Evolutionary conservation across 2,797 vertebrate genomes (phyloP).

Genomic region (Smutsia temminckii): DNA sequence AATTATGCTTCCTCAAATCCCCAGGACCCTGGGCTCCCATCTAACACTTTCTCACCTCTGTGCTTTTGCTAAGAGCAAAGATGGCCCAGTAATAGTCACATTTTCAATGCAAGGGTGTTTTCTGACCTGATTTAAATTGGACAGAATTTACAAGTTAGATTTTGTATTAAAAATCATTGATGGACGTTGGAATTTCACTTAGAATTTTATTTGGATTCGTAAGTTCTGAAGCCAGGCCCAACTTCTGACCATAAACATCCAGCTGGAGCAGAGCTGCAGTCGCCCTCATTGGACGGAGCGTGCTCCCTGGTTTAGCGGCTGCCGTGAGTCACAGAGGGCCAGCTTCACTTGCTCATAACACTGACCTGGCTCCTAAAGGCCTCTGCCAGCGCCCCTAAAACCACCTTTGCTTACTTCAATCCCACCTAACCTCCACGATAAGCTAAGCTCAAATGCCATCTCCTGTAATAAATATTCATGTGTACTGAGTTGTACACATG

Average conservation of each 20-base stretch:
- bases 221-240: not conserved
- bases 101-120: not conserved
- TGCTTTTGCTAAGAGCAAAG: not conserved
- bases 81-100: no score
- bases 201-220: not conserved
- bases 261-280: no score
- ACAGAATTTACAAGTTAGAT: not conserved
- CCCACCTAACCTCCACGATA: not conserved
- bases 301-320: not conserved
- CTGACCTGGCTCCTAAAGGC: not conserved
- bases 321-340: not conserved
- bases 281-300: not conserved
- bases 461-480: not conserved
- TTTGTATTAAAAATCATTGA: not conserved
- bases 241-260: not conserved
- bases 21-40: not conserved
- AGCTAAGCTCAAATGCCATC: not conserved
- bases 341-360: not conserved
- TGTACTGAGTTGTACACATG: no score
- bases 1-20: not conserved
- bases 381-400: not conserved
- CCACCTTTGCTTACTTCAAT: not conserved
- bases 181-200: not conserved
- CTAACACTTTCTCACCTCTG: not conserved
- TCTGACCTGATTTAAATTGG: not conserved